Percentiles rank a stretch among this genome's conserved stretches.
phyloP scores from a whole-genome alignment of 2,113 vertebrate species.

The Glareola pratincola region DNA sequence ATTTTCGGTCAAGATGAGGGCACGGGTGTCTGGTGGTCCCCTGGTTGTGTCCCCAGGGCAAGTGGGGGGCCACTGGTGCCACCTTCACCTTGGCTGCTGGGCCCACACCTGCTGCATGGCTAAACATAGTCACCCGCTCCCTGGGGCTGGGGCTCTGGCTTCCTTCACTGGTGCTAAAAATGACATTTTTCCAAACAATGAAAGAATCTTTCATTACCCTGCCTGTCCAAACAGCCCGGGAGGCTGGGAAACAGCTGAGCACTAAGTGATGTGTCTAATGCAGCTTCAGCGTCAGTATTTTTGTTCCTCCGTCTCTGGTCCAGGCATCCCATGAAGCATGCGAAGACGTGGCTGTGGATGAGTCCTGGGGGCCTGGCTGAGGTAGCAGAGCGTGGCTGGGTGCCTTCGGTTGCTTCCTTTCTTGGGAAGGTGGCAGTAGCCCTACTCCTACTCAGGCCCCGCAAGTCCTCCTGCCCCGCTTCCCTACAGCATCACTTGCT shows the following conservation, averaged over 20 bases:
- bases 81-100: fast-evolving
- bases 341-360: neutral
- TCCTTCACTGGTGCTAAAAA: neutral
- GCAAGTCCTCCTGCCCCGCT: neutral
- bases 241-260: neutral
- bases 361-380: neutral
- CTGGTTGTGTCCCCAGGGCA: fast-evolving
- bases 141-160: neutral
- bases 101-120: neutral
- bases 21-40: neutral
- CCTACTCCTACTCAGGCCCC: neutral
- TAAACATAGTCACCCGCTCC: neutral
- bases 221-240: neutral
- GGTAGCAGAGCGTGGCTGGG: neutral
- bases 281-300: neutral
- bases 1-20: fast-evolving
- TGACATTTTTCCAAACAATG: neutral
- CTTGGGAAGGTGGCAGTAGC: neutral
- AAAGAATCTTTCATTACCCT: neutral
- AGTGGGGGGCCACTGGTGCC: neutral
- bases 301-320: neutral
- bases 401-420: neutral
- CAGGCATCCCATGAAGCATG: neutral
- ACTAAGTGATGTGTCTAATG: neutral
- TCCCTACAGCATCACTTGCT: neutral